Evolutionary conservation across 64 coral and sea anemone genomes (phyloP).

Genomic region (Porites lutea): DNA sequence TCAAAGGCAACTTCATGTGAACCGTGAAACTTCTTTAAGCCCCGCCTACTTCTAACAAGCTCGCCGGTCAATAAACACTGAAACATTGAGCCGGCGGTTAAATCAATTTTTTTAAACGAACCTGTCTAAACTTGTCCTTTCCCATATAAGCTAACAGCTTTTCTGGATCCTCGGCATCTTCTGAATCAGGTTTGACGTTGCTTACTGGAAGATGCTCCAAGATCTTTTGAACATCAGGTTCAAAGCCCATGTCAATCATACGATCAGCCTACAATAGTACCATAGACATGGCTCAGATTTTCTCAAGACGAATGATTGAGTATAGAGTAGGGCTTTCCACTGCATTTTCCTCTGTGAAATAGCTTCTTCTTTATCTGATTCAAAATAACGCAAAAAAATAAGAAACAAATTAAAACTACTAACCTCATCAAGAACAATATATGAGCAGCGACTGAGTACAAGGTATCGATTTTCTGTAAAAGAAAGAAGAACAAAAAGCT

Average conservation of each 20-base stretch:
- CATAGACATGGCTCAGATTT: background rate
- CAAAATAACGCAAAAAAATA: no score
- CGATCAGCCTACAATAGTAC: conserved; percentile 86
- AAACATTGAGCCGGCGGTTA: no score
- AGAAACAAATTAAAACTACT: background rate
- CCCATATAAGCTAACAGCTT: conserved; percentile 92
- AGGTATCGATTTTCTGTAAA: conserved; percentile 97
- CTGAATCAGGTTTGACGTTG: conserved; percentile 95
- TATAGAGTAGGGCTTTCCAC: background rate
- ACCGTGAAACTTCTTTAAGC: no score
- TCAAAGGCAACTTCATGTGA: no score
- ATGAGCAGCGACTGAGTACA: conserved; percentile 94
- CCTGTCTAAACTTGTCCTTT: conserved; percentile 94
- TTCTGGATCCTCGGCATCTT: conserved; percentile 95
- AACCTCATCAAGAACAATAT: conserved; percentile 96
- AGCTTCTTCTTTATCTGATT: background rate
- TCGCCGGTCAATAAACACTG: no score
- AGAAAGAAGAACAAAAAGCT: background rate
- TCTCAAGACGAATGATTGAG: background rate
- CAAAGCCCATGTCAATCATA: conserved; percentile 99
- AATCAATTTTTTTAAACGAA: background rate
- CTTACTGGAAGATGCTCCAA: conserved; percentile 96
- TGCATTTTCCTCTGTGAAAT: background rate
- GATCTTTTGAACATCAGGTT: conserved; percentile 98
- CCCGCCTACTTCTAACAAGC: no score